phyloP scores from a whole-genome alignment of 1,140 invertebrate genomes.

The Papilio aristodemus region DNA sequence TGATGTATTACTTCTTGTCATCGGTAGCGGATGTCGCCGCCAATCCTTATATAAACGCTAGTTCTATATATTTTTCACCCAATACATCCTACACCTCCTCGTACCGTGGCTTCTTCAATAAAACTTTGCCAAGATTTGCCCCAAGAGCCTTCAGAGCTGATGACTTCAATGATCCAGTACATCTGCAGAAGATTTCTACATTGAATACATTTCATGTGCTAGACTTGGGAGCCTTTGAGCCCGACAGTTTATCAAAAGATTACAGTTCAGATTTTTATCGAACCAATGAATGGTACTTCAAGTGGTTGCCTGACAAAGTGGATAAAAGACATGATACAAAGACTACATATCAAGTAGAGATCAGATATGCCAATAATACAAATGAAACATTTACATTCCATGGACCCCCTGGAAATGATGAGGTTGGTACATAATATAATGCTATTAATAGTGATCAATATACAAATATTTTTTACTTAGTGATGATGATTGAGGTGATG shows the following conservation, averaged over 20 bases:
- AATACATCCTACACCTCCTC: slow-evolving; percentile 97
- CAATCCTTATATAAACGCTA: slow-evolving; percentile 95
- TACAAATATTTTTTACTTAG: background rate
- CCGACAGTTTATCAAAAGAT: slow-evolving; percentile 88
- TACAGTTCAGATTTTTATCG: slow-evolving; percentile 95
- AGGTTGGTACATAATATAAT: slow-evolving; percentile 70
- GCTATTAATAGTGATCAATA: background rate
- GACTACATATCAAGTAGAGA: slow-evolving; percentile 94
- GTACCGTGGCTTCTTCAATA: slow-evolving; percentile 97
- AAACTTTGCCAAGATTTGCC: slow-evolving; percentile 96
- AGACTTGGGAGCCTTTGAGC: slow-evolving; percentile 91
- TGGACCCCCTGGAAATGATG: slow-evolving; percentile 94
- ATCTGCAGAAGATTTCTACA: slow-evolving; percentile 94
- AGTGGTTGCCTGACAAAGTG: slow-evolving; percentile 94
- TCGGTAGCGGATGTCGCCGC: slow-evolving; percentile 96
- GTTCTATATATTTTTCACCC: slow-evolving; percentile 96
- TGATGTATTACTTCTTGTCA: slow-evolving; percentile 99
- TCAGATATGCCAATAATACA: slow-evolving; percentile 96
- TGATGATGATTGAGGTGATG: too few species aligned
- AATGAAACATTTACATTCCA: slow-evolving; percentile 98
- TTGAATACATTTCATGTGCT: slow-evolving; percentile 91
- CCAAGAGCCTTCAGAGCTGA: slow-evolving; percentile 94
- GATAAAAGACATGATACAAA: slow-evolving; percentile 93
- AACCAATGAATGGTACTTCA: slow-evolving; percentile 95
- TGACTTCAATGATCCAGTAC: slow-evolving; percentile 97